Conservation (phyloP, 2,888 invertebrate genomes). For the Acheta domesticus region DNA sequence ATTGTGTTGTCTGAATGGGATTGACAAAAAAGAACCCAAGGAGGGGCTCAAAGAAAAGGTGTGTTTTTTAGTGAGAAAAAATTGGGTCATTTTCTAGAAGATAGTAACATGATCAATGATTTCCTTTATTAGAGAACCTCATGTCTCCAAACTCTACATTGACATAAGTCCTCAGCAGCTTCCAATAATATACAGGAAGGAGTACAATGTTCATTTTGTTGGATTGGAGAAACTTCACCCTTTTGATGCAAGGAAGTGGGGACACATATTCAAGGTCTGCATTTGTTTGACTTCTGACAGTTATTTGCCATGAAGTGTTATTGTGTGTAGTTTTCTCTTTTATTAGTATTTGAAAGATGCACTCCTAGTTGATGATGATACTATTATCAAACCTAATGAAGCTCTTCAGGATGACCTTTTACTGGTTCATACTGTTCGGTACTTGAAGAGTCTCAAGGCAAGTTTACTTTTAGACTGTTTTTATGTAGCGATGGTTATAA, state of each 20-base stretch:
- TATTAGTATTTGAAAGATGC: constrained; percentile 49
- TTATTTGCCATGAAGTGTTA: neutral
- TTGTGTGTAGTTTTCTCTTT: constrained; percentile 18
- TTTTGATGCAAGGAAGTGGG: constrained; percentile 86
- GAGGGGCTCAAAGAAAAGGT: too few species aligned
- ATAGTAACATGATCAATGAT: too few species aligned
- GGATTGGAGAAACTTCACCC: constrained; percentile 83
- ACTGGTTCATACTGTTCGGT: constrained; percentile 71
- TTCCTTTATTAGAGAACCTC: constrained; percentile 20
- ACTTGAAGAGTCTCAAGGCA: constrained; percentile 71
- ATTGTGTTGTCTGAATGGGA: too few species aligned
- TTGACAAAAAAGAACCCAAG: too few species aligned
- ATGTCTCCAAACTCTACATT: constrained; percentile 27
- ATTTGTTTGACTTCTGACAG: constrained; percentile 21
- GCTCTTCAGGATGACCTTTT: constrained; percentile 67
- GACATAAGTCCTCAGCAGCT: constrained; percentile 52
- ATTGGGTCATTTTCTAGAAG: too few species aligned
- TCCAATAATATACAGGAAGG: constrained; percentile 74
- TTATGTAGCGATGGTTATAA: too few species aligned
- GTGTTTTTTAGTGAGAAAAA: too few species aligned
- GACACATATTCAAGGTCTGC: constrained; percentile 64
- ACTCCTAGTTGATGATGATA: constrained; percentile 59
- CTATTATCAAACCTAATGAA: constrained; percentile 66
- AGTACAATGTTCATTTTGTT: constrained; percentile 76
- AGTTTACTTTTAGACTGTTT: constrained; percentile 38